Evolutionary conservation across 2,797 vertebrate genomes (phyloP), one percentile per base, ranked within the genome.

Genomic region (Rhinella marina): DNA sequence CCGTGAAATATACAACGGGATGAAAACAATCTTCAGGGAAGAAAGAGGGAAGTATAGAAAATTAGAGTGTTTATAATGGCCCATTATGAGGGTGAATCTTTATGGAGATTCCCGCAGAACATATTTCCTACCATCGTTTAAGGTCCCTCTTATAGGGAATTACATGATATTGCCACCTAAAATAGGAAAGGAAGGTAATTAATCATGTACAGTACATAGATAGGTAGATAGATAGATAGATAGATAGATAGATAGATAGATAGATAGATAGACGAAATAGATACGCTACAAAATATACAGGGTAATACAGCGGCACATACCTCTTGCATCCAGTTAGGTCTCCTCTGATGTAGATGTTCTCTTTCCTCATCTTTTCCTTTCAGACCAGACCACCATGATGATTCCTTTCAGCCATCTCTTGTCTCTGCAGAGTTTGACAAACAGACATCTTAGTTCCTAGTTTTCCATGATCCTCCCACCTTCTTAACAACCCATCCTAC

Each of bases 211-310:
- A 4, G 52, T 2, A 59, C 3, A 59, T 16, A 57, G 64, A 68
- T 70, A 72, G 14, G 7, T 19, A 48, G 29, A 73, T 73, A 11
- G 32, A 73, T 73, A 48, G 70, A 73, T 41, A 48, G 70, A 73
- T 73, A 48, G 70, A 73, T 73, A 48, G 70, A 73, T 48, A 48
- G 70, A 73, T 73, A 48, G 70, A 73, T 73, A 48, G 19, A 73
- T 72, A 32, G 29, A 72, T 32, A 32, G 29, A 72, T 72, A 64
- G 61, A n/a, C n/a, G n/a, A n/a, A n/a, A n/a, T n/a, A n/a, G n/a
- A n/a, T n/a, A n/a, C n/a, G n/a, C 41, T 41, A 41, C 41, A 0
- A 41, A 41, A 41, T 6, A 41, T 41, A 41, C 41, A 41, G n/a
- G n/a, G 41, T 3, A 41, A 41, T 41, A 41, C 41, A 41, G 41